Conservation (phyloP, 1,140 invertebrate species). For the Drosophila hydei region DNA sequence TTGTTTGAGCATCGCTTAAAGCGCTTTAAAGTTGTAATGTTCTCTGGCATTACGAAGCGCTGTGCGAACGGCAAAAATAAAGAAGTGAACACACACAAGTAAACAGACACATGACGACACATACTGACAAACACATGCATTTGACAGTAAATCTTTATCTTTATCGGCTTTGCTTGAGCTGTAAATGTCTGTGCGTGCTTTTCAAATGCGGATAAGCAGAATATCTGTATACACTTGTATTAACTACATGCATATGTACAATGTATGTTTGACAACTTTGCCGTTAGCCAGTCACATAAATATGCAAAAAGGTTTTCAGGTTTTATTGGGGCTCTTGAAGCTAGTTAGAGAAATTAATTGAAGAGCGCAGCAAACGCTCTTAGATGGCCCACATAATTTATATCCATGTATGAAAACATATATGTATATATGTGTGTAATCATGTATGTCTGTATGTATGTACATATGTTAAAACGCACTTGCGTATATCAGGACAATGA, state of each 20-base stretch:
- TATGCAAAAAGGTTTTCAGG: constrained; percentile 12
- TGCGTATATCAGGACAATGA: constrained; percentile 1
- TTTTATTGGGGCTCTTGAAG: constrained; percentile 4
- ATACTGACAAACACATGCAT: constrained; percentile 3
- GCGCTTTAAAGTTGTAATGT: constrained; percentile 58
- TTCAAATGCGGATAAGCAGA: constrained; percentile 29
- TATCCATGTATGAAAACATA: background rate
- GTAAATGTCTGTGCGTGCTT: constrained; percentile 55
- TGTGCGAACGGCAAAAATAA: constrained; percentile 29
- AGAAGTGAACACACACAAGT: constrained; percentile 15
- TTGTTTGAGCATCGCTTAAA: constrained; percentile 50
- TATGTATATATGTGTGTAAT: no score
- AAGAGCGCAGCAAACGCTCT: constrained; percentile 7
- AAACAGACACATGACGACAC: constrained; percentile 6
- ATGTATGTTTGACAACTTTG: constrained; percentile 18
- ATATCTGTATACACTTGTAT: background rate
- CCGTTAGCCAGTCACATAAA: constrained; percentile 28
- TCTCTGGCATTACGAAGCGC: constrained; percentile 56
- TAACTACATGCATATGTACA: background rate
- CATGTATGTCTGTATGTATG: background rate
- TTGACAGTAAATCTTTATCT: constrained; percentile 64
- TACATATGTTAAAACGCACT: background rate
- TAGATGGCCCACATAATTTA: background rate
- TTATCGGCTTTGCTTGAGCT: constrained; percentile 62
- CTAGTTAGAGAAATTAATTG: background rate